Evolutionary conservation across 2,888 invertebrate species (phyloP).

Genomic region (Acleris literana): DNA sequence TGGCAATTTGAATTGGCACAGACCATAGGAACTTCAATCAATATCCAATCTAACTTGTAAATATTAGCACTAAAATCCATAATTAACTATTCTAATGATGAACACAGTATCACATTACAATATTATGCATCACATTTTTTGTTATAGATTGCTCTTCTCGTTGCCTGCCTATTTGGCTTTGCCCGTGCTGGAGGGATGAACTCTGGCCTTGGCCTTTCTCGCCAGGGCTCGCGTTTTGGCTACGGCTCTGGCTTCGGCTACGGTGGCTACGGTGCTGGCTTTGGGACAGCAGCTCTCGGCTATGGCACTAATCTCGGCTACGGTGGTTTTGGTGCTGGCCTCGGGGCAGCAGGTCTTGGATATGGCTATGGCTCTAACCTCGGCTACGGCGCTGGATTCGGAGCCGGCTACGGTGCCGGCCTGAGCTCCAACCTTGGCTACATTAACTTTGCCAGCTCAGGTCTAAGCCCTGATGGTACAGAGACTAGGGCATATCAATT

Average conservation of each 20-base stretch:
- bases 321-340: not conserved
- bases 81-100: no score
- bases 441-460: not conserved
- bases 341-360: slow-evolving; percentile 5
- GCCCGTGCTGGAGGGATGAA: slow-evolving; percentile 52
- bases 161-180: slow-evolving; percentile 55
- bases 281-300: not conserved
- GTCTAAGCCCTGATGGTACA: not conserved
- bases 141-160: slow-evolving; percentile 52
- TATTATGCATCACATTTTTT: not conserved
- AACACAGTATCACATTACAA: not conserved
- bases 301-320: not conserved
- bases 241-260: slow-evolving; percentile 15
- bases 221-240: slow-evolving; percentile 11
- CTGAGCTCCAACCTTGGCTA: not conserved
- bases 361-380: slow-evolving; percentile 26
- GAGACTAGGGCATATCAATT: slow-evolving; percentile 12
- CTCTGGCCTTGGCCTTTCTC: slow-evolving; percentile 22
- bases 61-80: no score
- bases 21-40: no score
- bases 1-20: no score
- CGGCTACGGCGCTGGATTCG: not conserved
- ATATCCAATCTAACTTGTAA: no score
- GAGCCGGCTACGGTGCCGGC: no score
- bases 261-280: slow-evolving; percentile 6